These are phyloP conservation scores for Vulpes vulpes DNA, from an alignment of 2,113 vertebrate genomes.

Conservation along the genomic window DNA sequence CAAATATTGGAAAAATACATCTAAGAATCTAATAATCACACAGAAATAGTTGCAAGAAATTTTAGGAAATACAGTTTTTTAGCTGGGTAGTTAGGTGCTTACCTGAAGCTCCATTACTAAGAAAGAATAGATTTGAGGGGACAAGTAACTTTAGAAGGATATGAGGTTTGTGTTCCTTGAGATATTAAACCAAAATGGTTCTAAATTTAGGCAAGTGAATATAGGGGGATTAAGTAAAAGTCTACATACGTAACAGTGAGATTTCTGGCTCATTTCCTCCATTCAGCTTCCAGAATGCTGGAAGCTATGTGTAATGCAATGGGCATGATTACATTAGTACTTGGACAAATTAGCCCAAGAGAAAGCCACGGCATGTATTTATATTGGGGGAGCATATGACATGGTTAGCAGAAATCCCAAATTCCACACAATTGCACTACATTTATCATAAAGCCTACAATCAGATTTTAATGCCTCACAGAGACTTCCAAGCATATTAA, in stretches of 20 bases:
- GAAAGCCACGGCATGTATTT: background rate
- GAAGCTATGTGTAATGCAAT: background rate
- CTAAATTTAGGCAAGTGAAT: background rate
- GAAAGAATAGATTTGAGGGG: background rate
- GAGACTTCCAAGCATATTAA: background rate
- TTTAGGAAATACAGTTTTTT: background rate
- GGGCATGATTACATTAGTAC: background rate
- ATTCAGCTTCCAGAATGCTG: background rate
- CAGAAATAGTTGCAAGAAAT: background rate
- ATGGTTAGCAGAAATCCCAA: background rate
- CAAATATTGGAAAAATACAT: background rate
- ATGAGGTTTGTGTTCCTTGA: background rate
- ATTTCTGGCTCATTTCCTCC: background rate
- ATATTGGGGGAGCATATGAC: background rate
- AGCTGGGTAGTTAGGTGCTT: background rate
- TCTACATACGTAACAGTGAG: background rate
- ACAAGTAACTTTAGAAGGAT: background rate
- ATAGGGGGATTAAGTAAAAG: background rate
- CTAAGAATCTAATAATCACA: background rate
- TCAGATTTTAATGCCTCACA: background rate
- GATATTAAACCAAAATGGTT: background rate
- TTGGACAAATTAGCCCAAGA: background rate
- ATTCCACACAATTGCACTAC: background rate
- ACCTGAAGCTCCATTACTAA: background rate
- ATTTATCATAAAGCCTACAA: background rate